Base-by-base conservation (phyloP, 2,113 vertebrate genomes). In the Lutjanus erythropterus region DNA sequence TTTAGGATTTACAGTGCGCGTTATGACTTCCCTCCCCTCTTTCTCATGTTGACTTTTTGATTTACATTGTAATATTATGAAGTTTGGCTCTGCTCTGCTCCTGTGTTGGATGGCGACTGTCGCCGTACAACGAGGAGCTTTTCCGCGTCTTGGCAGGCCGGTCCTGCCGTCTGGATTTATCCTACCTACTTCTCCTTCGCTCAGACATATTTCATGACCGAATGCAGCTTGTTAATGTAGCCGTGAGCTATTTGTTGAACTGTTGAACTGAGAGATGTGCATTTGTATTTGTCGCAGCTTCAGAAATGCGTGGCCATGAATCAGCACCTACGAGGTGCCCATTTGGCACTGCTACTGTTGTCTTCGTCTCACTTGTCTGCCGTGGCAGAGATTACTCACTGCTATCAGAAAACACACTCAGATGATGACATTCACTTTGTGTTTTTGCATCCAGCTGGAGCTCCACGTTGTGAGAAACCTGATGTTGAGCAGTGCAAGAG, bases 1-100 rank as follows among this genome's bases (percentile, higher is more conserved):
- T 92, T 95, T 93, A 75, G 93, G 85, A 93, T 83, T 80, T 94
- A 95, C 91, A 55, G 71, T 92, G 92, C 80, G 60, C 85, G 83
- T 91, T 94, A 87, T 87, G 82, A 78, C 3, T 44, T 56, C 33
- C 66, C 37, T 47, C 75, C 61, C 53, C 25, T 42, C 55, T 27
- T 50, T 46, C 78, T 81, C 68, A 53, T 78, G 85, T 83, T 81
- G 87, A 83, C 78, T 81, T 81, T 89, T 86, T 86, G 89, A 93
- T 92, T 93, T 91, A 91, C 81, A 61, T 65, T 42, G 59, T 79
- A 71, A 70, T 82, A 78, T 87, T 68, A 75, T 83, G 71, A 90
- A 89, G 89, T 91, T 86, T 87, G 81, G 73, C 85, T 81, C 75
- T 27, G 64, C 19, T 9, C 31, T 15, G 69, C 81, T 82, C 65